phyloP scores from a whole-genome alignment of 2,797 vertebrate genomes.

The Tapirus indicus region DNA sequence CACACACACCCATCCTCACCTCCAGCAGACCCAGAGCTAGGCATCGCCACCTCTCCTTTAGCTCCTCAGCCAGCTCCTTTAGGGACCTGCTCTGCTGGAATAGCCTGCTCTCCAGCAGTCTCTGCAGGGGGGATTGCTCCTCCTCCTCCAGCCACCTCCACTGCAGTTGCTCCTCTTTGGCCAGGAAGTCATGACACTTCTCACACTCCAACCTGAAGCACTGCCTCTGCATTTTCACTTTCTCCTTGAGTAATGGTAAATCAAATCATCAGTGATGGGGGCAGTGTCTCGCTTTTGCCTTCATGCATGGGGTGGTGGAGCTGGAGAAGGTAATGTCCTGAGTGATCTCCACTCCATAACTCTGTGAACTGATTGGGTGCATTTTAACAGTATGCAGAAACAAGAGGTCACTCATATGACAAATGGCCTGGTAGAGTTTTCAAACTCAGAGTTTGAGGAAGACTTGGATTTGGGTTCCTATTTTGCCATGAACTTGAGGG shows the following conservation, averaged over 20 bases:
- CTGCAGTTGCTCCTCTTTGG: constrained; percentile 85
- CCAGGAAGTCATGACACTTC: constrained; percentile 86
- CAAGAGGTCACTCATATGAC: rapidly evolving
- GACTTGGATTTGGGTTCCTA: background rate
- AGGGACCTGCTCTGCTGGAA: constrained; percentile 77
- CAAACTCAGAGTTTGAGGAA: background rate
- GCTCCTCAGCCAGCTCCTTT: constrained; percentile 80
- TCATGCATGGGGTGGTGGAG: rapidly evolving
- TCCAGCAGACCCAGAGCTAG: constrained; percentile 79
- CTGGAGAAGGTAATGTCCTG: rapidly evolving
- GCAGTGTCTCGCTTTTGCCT: background rate
- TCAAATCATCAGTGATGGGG: rapidly evolving
- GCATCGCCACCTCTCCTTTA: constrained; percentile 79
- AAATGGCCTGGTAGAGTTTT: background rate
- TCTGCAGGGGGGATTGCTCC: constrained; percentile 81
- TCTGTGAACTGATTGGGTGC: background rate
- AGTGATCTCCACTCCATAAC: too few relatives aligned
- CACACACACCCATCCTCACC: constrained; percentile 75
- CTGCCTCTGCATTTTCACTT: constrained; percentile 83
- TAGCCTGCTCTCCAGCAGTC: constrained; percentile 81
- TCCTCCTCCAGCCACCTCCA: constrained; percentile 85
- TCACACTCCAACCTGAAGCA: constrained; percentile 85
- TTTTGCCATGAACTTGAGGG: background rate
- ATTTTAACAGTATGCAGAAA: background rate
- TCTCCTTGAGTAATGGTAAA: constrained; percentile 79